phyloP scores from a whole-genome alignment of 2,888 invertebrate genomes.

The Caenorhabditis wallacei region DNA sequence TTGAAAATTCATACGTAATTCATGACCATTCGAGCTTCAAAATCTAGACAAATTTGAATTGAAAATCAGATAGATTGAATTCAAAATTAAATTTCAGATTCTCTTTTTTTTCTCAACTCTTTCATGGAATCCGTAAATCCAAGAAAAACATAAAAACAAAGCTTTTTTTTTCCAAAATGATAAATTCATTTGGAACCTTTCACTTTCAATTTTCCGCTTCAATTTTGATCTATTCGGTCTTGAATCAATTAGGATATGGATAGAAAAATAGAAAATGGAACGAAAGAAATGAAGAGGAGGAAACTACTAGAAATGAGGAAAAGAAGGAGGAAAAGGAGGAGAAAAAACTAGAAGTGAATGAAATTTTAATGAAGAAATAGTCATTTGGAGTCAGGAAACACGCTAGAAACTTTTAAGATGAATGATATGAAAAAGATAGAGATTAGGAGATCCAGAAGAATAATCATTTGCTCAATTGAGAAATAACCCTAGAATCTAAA shows the following conservation, averaged over 20 bases:
- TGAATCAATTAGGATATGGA: constrained; percentile 34
- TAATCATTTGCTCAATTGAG: too few species aligned
- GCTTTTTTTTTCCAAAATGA: neutral
- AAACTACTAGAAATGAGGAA: neutral
- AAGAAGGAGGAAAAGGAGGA: neutral
- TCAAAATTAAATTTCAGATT: neutral
- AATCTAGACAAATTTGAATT: constrained; percentile 7
- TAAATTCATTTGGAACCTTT: neutral
- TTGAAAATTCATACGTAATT: constrained; percentile 19
- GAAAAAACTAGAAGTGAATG: constrained; percentile 31
- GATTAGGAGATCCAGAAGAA: neutral
- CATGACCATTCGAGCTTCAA: constrained; percentile 3
- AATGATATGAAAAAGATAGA: constrained; percentile 3
- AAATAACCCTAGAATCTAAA: too few species aligned
- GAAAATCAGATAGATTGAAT: neutral
- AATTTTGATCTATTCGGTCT: constrained; percentile 22
- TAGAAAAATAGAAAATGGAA: neutral
- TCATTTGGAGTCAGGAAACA: neutral
- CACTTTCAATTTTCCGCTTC: constrained; percentile 16
- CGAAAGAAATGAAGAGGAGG: neutral
- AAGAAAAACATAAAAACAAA: constrained; percentile 13
- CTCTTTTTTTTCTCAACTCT: neutral
- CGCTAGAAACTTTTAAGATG: constrained; percentile 2
- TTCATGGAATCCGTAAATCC: neutral
- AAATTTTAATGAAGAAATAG: constrained; percentile 36